phyloP scores from a whole-genome alignment of 1,140 invertebrate species.

The Oryzaephilus surinamensis region DNA sequence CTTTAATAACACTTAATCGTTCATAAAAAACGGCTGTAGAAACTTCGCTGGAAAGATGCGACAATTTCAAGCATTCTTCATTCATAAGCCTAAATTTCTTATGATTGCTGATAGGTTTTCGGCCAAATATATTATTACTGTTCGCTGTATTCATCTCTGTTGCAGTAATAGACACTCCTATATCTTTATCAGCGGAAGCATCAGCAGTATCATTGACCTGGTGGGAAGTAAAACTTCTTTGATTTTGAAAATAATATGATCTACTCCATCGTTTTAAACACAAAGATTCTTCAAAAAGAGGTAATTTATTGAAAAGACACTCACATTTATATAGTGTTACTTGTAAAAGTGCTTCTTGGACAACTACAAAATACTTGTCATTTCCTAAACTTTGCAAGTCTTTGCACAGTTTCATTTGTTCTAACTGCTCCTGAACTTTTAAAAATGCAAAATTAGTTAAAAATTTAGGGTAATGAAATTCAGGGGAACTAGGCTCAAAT shows the following conservation, averaged over 20 bases:
- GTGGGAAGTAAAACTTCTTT: too few species aligned
- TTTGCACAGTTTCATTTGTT: background rate
- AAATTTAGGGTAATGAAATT: background rate
- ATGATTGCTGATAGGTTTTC: background rate
- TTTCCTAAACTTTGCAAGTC: background rate
- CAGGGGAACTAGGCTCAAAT: background rate
- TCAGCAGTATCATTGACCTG: background rate
- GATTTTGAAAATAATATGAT: background rate
- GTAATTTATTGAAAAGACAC: constrained; percentile 2
- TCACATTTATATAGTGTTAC: background rate
- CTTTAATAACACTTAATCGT: too few species aligned
- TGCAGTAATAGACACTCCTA: too few species aligned
- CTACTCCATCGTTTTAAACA: background rate
- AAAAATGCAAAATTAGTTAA: constrained; percentile 1
- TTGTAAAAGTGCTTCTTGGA: background rate
- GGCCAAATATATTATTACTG: background rate
- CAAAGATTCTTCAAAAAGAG: background rate
- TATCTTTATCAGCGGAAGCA: too few species aligned
- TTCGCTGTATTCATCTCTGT: background rate
- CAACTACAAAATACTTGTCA: background rate
- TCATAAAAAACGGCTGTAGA: constrained; percentile 1
- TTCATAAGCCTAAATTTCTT: constrained; percentile 5
- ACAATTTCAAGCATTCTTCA: background rate
- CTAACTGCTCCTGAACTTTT: constrained; percentile 2
- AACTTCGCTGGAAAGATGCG: background rate